Percentiles rank a stretch among this genome's conserved stretches.
These are phyloP conservation scores for Drosophila niveifrons DNA, from an alignment of 2,888 invertebrate genomes.

Conservation along the genomic window DNA sequence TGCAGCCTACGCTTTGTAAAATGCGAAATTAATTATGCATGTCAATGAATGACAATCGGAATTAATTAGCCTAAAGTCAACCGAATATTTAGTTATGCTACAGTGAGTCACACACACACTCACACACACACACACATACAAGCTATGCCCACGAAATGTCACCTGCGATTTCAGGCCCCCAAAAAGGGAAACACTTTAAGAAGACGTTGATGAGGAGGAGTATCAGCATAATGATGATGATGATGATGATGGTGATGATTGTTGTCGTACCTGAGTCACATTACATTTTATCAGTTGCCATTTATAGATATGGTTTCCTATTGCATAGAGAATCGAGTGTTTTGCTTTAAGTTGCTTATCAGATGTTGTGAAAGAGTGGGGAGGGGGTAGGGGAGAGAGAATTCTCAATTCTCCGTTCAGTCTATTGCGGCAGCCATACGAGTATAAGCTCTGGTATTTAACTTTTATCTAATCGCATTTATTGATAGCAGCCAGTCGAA, in stretches of 20 bases:
- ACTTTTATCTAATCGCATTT: constrained; percentile 71
- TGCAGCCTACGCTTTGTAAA: constrained; percentile 47
- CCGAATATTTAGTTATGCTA: constrained; percentile 30
- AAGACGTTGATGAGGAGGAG: constrained; percentile 1
- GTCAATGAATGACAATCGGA: constrained; percentile 55
- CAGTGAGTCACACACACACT: constrained; percentile 23
- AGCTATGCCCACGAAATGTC: constrained; percentile 35
- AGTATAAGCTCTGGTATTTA: constrained; percentile 46
- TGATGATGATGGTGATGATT: constrained; percentile 9
- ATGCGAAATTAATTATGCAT: constrained; percentile 66
- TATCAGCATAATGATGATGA: background rate
- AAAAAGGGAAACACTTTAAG: background rate
- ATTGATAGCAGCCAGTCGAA: constrained; percentile 69
- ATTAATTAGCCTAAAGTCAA: constrained; percentile 63
- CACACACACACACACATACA: too few relatives aligned
- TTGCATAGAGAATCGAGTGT: constrained; percentile 4
- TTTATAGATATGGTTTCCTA: constrained; percentile 4
- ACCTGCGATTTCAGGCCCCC: constrained; percentile 50
- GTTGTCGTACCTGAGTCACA: constrained; percentile 29
- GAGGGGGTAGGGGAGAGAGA: background rate
- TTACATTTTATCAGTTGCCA: constrained; percentile 9
- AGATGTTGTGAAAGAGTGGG: background rate
- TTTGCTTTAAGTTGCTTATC: constrained; percentile 31
- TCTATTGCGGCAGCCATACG: constrained; percentile 43
- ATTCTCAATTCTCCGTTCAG: background rate